Percentiles rank a stretch among this genome's conserved stretches.
Evolutionary conservation across 2,888 invertebrate species (phyloP).

Genomic region (Eristalis intricaria): DNA sequence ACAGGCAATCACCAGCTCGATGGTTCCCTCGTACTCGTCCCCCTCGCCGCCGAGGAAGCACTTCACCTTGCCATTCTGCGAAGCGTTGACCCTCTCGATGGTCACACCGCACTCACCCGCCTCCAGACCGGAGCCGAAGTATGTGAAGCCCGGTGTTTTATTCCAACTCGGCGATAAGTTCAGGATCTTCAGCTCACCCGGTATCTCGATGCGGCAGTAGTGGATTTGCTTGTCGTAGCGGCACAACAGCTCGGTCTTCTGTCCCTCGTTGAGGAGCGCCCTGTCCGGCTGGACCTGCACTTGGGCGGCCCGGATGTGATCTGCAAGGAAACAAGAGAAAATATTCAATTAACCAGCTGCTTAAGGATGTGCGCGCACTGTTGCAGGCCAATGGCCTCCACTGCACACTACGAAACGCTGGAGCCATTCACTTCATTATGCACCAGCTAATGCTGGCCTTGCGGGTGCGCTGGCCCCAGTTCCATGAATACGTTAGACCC

Average conservation of each 20-base stretch:
- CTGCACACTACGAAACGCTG: slow-evolving; percentile 18
- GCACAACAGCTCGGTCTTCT: slow-evolving; percentile 79
- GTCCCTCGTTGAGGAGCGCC: slow-evolving; percentile 79
- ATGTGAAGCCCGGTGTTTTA: slow-evolving; percentile 82
- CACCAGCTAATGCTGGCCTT: slow-evolving; percentile 4
- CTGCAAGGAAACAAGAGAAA: slow-evolving; percentile 73
- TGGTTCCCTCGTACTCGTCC: slow-evolving; percentile 84
- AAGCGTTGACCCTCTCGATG: slow-evolving; percentile 85
- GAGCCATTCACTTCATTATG: slow-evolving; percentile 48
- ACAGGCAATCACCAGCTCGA: slow-evolving; percentile 88
- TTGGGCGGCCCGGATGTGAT: slow-evolving; percentile 77
- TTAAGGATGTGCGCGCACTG: slow-evolving; percentile 2
- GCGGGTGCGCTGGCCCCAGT: slow-evolving; percentile 4
- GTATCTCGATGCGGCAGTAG: slow-evolving; percentile 82
- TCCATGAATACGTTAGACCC: slow-evolving; percentile 52
- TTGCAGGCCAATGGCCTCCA: neutral
- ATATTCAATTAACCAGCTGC: slow-evolving; percentile 54
- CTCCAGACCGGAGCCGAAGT: slow-evolving; percentile 83
- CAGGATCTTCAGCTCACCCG: slow-evolving; percentile 80
- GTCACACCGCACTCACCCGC: slow-evolving; percentile 88
- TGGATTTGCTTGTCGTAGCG: slow-evolving; percentile 77
- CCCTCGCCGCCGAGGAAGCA: slow-evolving; percentile 85
- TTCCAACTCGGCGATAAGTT: slow-evolving; percentile 82
- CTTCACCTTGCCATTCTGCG: slow-evolving; percentile 87
- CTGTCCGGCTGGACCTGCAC: slow-evolving; percentile 79